Base-by-base conservation (phyloP, 2,113 vertebrate species). In the Brachypteracias leptosomus region DNA sequence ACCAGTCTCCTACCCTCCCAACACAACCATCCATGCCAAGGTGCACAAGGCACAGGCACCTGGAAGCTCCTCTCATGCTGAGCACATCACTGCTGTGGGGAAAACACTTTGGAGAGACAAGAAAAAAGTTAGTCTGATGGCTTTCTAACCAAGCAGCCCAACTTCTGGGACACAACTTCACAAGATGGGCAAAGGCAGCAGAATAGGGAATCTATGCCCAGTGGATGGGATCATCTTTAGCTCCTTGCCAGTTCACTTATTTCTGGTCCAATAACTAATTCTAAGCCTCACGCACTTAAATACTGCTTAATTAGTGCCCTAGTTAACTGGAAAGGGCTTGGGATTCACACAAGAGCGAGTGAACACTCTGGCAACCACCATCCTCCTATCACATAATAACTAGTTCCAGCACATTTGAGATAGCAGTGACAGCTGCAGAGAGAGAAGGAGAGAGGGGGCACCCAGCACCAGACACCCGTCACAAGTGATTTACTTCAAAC, bases 291-390 rank as follows among this genome's bases (percentile, higher is more conserved):
- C 2, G 0, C 51, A 71, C 38, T 70, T 80, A 42, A 59, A 90
- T 6, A 21, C 35, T 52, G 79, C 44, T 95, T 94, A 91, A 91
- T 94, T 93, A 85, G 42, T 88, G 89, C 51, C 62, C 90, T 6
- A 57, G 74, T 90, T 90, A 75, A 80, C 44, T 66, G 55, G 31
- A 62, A 79, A 87, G 28, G 42, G 49, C 42, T 62, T 3, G 2
- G 13, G 78, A 93, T 70, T 83, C 66, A 21, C 8, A 74, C 35
- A 76, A 91, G 65, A 71, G 11, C 33, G 20, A 57, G 49, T 15
- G 67, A 94, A 94, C 52, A 47, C 42, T 92, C 55, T 76, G 88
- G 72, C 78, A 91, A 77, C 21, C 68, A 90, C 77, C 59, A 93
- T 61, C 73, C 84, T 92, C 88, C 65, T 46, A 59, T 74, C 79